Evolutionary conservation across 1,140 invertebrate species (phyloP).

Genomic region (Samia ricini): DNA sequence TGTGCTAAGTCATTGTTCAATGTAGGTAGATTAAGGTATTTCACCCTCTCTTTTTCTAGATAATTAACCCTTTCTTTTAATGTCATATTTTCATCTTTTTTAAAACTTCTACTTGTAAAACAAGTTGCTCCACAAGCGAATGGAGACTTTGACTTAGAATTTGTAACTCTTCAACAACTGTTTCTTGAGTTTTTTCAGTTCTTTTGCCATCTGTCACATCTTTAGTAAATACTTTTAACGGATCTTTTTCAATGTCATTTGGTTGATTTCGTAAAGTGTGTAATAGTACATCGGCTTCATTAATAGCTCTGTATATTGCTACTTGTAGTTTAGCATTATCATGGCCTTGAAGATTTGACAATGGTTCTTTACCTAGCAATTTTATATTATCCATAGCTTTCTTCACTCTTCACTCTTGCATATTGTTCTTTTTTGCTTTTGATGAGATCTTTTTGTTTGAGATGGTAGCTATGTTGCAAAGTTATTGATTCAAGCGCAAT

Average conservation of each 20-base stretch:
- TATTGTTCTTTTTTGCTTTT: conserved; percentile 79
- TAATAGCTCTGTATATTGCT: conserved; percentile 79
- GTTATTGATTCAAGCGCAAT: conserved; percentile 79
- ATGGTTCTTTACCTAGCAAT: conserved; percentile 58
- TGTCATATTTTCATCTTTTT: conserved; percentile 78
- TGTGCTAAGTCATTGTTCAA: conserved; percentile 35
- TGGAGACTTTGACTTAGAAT: conserved; percentile 79
- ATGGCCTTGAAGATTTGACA: conserved; percentile 49
- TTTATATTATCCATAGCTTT: conserved; percentile 77
- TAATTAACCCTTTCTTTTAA: conserved; percentile 73
- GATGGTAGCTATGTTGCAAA: conserved; percentile 81
- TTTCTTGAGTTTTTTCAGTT: conserved; percentile 78
- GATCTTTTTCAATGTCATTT: conserved; percentile 31
- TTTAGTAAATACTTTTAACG: conserved; percentile 35
- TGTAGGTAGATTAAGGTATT: conserved; percentile 51
- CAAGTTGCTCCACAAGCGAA: conserved; percentile 77
- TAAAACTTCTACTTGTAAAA: conserved; percentile 79
- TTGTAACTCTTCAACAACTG: conserved; percentile 81
- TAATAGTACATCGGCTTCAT: conserved; percentile 81
- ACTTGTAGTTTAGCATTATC: conserved; percentile 73
- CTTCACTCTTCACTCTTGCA: conserved; percentile 79
- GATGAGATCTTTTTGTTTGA: conserved; percentile 78
- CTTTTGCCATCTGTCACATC: conserved; percentile 67
- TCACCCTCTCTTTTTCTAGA: conserved; percentile 74
- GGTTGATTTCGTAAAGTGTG: conserved; percentile 54